phyloP scores from a whole-genome alignment of 2,797 vertebrate genomes.

The Rhabdomys pumilio region DNA sequence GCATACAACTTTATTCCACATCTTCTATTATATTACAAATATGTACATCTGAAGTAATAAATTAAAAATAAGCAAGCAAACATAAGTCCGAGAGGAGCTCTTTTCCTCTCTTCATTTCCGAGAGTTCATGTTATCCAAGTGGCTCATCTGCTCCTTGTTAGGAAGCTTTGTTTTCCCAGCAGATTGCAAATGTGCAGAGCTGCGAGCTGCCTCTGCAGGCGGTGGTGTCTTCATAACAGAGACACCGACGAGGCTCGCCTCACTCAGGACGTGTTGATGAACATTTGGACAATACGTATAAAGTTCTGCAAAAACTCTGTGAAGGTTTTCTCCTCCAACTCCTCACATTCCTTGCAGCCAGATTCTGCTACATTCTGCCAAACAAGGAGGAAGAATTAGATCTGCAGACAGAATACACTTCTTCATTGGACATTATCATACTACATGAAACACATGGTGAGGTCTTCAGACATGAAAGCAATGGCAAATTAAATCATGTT shows the following conservation, averaged over 20 bases:
- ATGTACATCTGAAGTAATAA: conserved; percentile 81
- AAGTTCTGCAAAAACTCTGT: conserved; percentile 90
- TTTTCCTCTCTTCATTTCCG: not conserved
- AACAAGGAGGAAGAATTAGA: conserved; percentile 74
- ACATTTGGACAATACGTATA: conserved; percentile 77
- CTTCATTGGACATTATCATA: not conserved
- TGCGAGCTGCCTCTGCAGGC: not conserved
- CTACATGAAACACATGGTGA: not conserved
- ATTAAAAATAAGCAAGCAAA: conserved; percentile 78
- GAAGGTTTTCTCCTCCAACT: conserved; percentile 88
- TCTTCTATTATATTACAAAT: conserved; percentile 76
- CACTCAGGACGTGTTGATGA: conserved; percentile 67
- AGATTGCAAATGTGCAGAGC: not conserved
- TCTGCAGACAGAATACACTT: not conserved
- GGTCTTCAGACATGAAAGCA: not conserved
- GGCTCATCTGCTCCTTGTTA: not conserved
- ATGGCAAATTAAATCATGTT: not conserved
- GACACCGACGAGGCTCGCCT: not conserved
- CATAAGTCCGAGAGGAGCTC: not conserved
- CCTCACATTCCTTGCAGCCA: conserved; percentile 93
- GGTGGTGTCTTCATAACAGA: not conserved
- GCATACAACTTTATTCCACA: conserved; percentile 71
- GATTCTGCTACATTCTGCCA: conserved; percentile 86
- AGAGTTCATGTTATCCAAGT: not conserved
- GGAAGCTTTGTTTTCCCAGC: not conserved